phyloP scores from a whole-genome alignment of 2,113 vertebrate species.

The Numenius arquata region DNA sequence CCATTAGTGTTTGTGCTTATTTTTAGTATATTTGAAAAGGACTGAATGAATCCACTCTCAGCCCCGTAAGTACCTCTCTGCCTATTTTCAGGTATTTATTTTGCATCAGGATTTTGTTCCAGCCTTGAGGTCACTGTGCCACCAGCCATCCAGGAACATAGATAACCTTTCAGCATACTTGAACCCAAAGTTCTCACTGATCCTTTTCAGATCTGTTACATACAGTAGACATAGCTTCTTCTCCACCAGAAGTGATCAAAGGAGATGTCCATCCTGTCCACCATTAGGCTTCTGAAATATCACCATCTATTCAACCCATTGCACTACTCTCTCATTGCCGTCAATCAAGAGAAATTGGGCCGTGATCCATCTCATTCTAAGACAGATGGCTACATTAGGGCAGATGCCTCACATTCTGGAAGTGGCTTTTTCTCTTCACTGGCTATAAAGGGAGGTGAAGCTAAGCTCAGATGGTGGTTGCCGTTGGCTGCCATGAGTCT shows the following conservation, averaged over 20 bases:
- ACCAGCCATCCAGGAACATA: neutral
- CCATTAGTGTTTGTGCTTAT: neutral
- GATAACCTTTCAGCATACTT: neutral
- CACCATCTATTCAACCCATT: neutral
- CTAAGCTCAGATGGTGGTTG: neutral
- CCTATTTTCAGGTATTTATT: neutral
- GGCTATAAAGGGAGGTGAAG: neutral
- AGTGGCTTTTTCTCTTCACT: neutral
- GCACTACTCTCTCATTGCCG: rapidly evolving
- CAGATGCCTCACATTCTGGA: neutral
- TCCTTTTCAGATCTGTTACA: neutral
- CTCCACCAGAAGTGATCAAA: neutral
- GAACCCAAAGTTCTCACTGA: neutral
- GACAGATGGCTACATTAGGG: neutral
- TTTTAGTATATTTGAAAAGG: neutral
- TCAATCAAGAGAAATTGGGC: neutral
- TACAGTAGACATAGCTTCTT: neutral
- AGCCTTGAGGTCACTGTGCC: neutral
- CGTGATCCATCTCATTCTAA: neutral
- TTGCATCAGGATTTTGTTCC: neutral
- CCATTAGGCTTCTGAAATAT: neutral
- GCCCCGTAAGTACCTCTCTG: neutral
- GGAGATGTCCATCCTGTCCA: neutral
- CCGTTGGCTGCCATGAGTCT: neutral
- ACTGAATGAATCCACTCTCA: neutral